Conservation (phyloP, 1,140 invertebrate species). For the Drosophila aff. region DNA sequence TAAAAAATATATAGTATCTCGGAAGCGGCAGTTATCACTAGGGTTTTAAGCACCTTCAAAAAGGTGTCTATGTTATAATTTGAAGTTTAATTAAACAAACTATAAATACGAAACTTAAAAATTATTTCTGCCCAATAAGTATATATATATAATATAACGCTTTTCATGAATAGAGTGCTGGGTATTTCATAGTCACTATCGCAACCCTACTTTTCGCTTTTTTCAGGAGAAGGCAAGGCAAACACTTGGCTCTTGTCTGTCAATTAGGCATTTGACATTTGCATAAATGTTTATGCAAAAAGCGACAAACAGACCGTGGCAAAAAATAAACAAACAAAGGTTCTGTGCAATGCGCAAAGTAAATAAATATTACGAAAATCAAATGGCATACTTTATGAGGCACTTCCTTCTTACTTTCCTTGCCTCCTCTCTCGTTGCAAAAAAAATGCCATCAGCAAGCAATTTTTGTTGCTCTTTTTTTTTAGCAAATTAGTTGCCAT, state of each 20-base stretch:
- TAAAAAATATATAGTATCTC: neutral
- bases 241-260: constrained; percentile 57
- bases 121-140: neutral
- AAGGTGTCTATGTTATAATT: too few species aligned
- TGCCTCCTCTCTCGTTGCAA: neutral
- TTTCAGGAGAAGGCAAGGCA: constrained; percentile 29
- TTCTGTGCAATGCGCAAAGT: constrained; percentile 45
- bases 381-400: constrained; percentile 41
- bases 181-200: neutral
- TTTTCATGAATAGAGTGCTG: neutral
- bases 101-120: neutral
- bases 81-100: neutral
- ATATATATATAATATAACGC: too few species aligned
- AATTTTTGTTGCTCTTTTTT: constrained; percentile 11
- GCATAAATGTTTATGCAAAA: constrained; percentile 66
- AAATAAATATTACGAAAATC: constrained; percentile 51
- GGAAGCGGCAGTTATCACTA: too few species aligned
- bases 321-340: constrained; percentile 32
- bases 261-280: constrained; percentile 64
- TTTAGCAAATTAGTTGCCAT: constrained; percentile 41
- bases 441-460: constrained; percentile 13
- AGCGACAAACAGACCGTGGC: constrained; percentile 22
- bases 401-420: constrained; percentile 10
- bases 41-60: too few species aligned
- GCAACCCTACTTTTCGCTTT: neutral